Conservation (phyloP, 23 tunicate genomes). For the Aplidium turbinatum region DNA sequence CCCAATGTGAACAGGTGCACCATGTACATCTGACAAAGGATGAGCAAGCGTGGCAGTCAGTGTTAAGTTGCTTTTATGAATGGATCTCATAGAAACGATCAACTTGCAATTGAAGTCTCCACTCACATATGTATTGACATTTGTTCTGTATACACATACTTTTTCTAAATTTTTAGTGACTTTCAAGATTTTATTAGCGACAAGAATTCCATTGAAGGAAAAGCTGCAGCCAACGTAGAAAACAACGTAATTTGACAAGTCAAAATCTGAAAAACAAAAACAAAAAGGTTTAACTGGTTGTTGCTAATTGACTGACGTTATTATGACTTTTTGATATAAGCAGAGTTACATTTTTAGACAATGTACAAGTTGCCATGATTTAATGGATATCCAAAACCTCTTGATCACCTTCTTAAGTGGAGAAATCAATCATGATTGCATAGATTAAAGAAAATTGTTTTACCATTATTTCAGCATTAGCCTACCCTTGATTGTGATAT, state of each 20-base stretch:
- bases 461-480: too few relatives aligned
- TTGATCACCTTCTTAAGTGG: too few relatives aligned
- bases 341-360: too few relatives aligned
- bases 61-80: slow-evolving; percentile 43
- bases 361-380: too few relatives aligned
- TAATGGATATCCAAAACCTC: too few relatives aligned
- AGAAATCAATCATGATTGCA: too few relatives aligned
- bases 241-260: slow-evolving; percentile 53
- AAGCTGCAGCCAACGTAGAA: slow-evolving; percentile 94
- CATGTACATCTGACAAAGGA: slow-evolving; percentile 72
- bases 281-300: too few relatives aligned
- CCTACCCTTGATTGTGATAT: too few relatives aligned
- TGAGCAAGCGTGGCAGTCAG: slow-evolving; percentile 38
- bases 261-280: slow-evolving; percentile 63
- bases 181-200: slow-evolving; percentile 38
- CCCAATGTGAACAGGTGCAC: slow-evolving; percentile 83
- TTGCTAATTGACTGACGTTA: too few relatives aligned
- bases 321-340: too few relatives aligned
- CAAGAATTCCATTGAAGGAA: slow-evolving; percentile 70
- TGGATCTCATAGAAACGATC: slow-evolving; percentile 74
- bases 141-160: slow-evolving; percentile 61
- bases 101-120: slow-evolving; percentile 71
- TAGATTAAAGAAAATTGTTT: too few relatives aligned
- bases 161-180: slow-evolving; percentile 5
- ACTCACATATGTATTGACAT: slow-evolving; percentile 46